These are phyloP conservation scores for Prionailurus bengalensis DNA, from an alignment of 2,113 vertebrate species.

Conservation along the genomic window DNA sequence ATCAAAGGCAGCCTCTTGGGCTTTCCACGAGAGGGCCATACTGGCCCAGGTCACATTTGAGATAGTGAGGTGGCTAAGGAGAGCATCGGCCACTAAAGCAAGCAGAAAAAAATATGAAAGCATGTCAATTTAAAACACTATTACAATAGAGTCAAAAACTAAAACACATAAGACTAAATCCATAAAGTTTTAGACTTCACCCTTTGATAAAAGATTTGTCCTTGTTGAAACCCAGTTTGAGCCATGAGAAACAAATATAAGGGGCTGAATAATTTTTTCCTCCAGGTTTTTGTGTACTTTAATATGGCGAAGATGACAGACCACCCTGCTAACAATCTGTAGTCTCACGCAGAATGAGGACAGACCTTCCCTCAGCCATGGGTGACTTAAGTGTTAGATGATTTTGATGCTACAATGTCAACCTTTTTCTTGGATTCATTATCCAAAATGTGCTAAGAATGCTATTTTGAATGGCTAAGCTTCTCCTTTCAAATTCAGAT, in stretches of 20 bases:
- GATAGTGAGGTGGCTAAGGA: conserved; percentile 92
- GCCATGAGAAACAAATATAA: background rate
- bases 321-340: background rate
- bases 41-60: conserved; percentile 93
- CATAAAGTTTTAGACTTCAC: conserved; percentile 32
- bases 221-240: conserved; percentile 44
- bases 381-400: background rate
- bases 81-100: conserved; percentile 89
- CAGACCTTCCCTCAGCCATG: background rate
- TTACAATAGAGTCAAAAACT: background rate
- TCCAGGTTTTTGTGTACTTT: background rate
- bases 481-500: background rate
- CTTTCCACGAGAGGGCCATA: conserved; percentile 91
- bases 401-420: background rate
- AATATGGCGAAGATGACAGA: background rate
- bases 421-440: background rate
- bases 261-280: background rate
- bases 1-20: conserved; percentile 90
- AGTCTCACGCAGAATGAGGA: background rate
- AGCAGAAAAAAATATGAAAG: conserved; percentile 87
- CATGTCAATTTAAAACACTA: conserved; percentile 71
- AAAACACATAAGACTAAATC: conserved; percentile 62
- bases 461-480: background rate
- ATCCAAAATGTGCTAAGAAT: background rate
- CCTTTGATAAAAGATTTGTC: background rate